Conservation (phyloP, 1,140 invertebrate species). For the Radopholus similis region DNA sequence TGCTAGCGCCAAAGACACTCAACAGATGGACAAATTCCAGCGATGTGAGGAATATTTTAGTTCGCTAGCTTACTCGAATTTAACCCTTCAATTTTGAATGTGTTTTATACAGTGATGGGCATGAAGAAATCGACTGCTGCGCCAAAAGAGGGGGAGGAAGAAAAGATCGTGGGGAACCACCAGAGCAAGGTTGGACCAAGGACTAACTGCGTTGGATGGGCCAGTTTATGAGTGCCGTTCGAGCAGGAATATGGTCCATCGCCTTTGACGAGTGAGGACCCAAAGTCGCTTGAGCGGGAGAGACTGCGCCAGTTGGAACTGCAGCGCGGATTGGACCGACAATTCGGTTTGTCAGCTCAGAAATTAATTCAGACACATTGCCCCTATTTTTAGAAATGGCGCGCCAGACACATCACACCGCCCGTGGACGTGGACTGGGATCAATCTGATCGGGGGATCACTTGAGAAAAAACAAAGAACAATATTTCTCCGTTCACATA, state of each 20-base stretch:
- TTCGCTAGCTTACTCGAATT: not conserved
- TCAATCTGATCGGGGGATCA: constrained; percentile 5
- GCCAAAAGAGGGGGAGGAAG: too few species aligned
- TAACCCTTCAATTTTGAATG: not conserved
- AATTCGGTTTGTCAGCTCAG: not conserved
- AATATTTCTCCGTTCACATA: too few species aligned
- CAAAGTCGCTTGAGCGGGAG: not conserved
- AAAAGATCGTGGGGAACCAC: not conserved
- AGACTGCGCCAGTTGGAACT: constrained; percentile 2
- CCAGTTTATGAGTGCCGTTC: too few species aligned
- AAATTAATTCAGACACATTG: not conserved
- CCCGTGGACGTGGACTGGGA: constrained; percentile 11
- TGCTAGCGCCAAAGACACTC: constrained; percentile 6
- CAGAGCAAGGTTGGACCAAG: too few species aligned
- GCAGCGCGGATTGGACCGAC: constrained; percentile 7
- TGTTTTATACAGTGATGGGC: not conserved
- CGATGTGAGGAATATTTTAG: not conserved
- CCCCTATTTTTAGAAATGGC: constrained; percentile 1
- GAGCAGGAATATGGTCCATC: too few species aligned
- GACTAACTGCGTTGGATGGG: not conserved
- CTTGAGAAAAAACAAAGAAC: too few species aligned
- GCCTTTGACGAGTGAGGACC: not conserved
- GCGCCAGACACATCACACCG: constrained; percentile 4
- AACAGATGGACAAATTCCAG: constrained; percentile 22
- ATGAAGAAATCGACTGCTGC: not conserved